Conservation (phyloP, 2,113 vertebrate genomes). For the Pluvianellus socialis region DNA sequence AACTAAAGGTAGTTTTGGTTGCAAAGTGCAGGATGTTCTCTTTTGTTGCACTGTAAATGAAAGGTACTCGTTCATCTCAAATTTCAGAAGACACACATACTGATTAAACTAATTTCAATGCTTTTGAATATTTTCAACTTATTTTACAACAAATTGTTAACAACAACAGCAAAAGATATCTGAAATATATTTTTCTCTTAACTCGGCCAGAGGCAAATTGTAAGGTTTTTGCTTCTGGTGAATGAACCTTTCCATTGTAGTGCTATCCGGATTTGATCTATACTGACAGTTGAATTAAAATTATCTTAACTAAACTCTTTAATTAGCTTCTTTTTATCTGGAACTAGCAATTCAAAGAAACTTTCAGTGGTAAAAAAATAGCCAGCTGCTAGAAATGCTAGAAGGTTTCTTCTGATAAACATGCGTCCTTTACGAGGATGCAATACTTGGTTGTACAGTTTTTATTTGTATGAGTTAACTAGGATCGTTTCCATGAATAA, state of each 20-base stretch:
- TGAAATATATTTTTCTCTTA: not conserved
- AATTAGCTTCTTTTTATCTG: not conserved
- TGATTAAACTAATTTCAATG: not conserved
- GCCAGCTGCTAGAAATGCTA: not conserved
- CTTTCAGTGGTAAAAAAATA: not conserved
- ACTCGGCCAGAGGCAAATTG: not conserved
- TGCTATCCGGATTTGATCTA: not conserved
- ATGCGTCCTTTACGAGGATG: not conserved
- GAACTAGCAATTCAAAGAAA: not conserved
- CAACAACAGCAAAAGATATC: not conserved
- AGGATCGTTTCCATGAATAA: not conserved
- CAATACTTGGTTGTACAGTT: not conserved
- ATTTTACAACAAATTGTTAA: not conserved
- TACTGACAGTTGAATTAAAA: not conserved
- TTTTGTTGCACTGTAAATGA: not conserved
- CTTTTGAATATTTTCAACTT: not conserved
- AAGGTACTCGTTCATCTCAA: not conserved
- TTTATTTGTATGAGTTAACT: not conserved
- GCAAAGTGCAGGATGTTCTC: not conserved
- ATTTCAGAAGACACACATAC: not conserved
- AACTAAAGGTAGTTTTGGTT: not conserved
- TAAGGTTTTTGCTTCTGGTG: not conserved
- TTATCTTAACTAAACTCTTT: not conserved
- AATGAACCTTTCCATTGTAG: not conserved
- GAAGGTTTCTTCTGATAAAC: not conserved